These are phyloP conservation scores for Ashinkailepas kermadecensis DNA, from an alignment of 2,888 invertebrate species.

Conservation along the genomic window DNA sequence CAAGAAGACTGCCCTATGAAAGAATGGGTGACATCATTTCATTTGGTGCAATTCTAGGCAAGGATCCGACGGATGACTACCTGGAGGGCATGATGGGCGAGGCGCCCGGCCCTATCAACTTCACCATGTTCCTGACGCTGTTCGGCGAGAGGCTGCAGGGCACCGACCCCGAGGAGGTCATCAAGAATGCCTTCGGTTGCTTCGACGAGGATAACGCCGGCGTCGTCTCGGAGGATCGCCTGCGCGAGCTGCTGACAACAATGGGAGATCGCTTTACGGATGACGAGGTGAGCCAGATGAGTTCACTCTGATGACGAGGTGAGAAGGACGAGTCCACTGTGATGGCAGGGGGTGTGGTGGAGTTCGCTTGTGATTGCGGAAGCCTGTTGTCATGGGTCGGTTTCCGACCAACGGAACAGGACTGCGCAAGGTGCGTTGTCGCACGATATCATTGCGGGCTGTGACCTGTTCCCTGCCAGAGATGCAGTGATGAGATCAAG, in stretches of 20 bases:
- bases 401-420: too few relatives aligned
- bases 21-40: too few relatives aligned
- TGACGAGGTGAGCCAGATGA: constrained; percentile 60
- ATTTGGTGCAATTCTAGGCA: constrained; percentile 52
- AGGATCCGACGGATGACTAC: constrained; percentile 92
- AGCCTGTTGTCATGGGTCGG: too few relatives aligned
- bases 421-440: too few relatives aligned
- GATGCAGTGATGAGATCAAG: too few relatives aligned
- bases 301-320: too few relatives aligned
- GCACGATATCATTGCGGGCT: too few relatives aligned
- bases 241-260: constrained; percentile 88
- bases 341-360: too few relatives aligned
- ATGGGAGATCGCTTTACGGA: constrained; percentile 90
- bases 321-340: too few relatives aligned
- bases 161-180: constrained; percentile 98
- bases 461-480: too few relatives aligned
- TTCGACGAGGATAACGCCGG: constrained; percentile 96
- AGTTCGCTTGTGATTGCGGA: too few relatives aligned
- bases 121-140: constrained; percentile 97
- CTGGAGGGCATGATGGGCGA: constrained; percentile 98
- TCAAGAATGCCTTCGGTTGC: constrained; percentile 98
- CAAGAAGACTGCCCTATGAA: too few relatives aligned
- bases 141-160: constrained; percentile 95
- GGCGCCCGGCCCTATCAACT: constrained; percentile 97
- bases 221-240: constrained; percentile 83